Conservation (phyloP, 2,113 vertebrate genomes). For the Sturnira hondurensis region DNA sequence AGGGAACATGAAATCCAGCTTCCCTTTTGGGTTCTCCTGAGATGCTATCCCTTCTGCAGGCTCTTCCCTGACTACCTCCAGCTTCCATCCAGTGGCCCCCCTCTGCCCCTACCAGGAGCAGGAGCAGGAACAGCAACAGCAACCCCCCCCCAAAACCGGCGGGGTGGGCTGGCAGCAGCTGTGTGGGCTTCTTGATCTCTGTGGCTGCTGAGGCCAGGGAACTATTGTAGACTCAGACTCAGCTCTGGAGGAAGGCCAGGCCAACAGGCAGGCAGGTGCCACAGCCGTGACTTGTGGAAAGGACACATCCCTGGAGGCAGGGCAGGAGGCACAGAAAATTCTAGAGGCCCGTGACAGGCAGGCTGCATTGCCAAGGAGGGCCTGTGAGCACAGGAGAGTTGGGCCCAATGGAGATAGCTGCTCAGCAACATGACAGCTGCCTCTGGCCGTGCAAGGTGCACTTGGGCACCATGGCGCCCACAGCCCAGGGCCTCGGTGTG, state of each 20-base stretch:
- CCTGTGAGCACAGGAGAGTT: not conserved
- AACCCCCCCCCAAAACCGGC: no score
- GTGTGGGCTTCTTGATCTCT: fast-evolving
- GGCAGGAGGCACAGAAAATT: not conserved
- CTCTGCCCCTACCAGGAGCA: no score
- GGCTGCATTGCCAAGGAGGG: not conserved
- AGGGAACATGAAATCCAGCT: not conserved
- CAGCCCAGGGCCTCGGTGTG: not conserved
- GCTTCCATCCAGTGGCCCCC: not conserved
- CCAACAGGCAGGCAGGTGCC: no score
- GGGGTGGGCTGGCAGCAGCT: not conserved
- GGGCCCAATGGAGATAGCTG: not conserved
- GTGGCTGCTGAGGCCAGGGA: not conserved
- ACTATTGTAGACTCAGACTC: not conserved
- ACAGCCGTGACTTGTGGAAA: not conserved
- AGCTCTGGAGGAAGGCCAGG: not conserved
- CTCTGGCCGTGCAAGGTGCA: no score
- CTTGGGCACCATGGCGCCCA: not conserved
- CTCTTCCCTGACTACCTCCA: not conserved
- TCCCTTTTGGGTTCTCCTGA: not conserved
- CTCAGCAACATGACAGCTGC: not conserved
- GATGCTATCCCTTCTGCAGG: not conserved
- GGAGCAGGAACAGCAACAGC: no score
- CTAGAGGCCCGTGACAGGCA: not conserved
- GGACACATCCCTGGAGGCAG: not conserved